These are phyloP conservation scores for Penaeus vannamei DNA, from an alignment of 1,140 invertebrate species.

Conservation along the genomic window DNA sequence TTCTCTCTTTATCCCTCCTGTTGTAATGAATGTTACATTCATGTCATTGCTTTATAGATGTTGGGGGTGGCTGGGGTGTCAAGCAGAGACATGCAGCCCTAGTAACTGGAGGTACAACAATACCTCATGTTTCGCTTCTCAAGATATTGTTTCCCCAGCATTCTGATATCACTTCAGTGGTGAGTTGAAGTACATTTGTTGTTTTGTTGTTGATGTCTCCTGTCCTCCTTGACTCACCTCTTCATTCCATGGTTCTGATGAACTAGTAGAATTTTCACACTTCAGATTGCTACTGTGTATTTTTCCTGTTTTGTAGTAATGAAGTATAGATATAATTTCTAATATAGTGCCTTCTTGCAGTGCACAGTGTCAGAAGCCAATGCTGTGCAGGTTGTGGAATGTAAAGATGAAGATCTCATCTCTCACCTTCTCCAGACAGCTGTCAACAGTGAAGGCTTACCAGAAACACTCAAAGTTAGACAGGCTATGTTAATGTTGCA, in stretches of 20 bases:
- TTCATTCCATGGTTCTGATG: no score
- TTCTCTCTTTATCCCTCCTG: not conserved
- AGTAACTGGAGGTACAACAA: slow-evolving; percentile 9
- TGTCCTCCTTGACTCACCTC: no score
- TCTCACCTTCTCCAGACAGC: not conserved
- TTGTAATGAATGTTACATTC: not conserved
- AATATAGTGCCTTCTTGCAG: not conserved
- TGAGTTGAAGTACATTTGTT: not conserved
- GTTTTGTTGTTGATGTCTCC: not conserved
- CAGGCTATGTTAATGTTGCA: slow-evolving; percentile 57
- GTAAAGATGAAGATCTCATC: slow-evolving; percentile 38
- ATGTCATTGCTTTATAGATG: slow-evolving; percentile 17
- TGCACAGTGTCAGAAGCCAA: slow-evolving; percentile 33
- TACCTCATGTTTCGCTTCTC: slow-evolving; percentile 5
- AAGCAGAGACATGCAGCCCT: slow-evolving; percentile 40
- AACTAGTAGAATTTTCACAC: no score
- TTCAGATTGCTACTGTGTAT: no score
- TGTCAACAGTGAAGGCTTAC: slow-evolving; percentile 9
- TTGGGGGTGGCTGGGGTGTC: slow-evolving; percentile 55
- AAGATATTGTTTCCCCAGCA: slow-evolving; percentile 38
- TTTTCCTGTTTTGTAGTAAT: no score
- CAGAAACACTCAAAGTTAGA: slow-evolving; percentile 26
- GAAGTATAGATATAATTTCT: not conserved
- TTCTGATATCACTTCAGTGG: slow-evolving; percentile 1
- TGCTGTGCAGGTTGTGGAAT: slow-evolving; percentile 41